Conservation (phyloP, 1,140 invertebrate species). For the Drosophila sturtevanti region DNA sequence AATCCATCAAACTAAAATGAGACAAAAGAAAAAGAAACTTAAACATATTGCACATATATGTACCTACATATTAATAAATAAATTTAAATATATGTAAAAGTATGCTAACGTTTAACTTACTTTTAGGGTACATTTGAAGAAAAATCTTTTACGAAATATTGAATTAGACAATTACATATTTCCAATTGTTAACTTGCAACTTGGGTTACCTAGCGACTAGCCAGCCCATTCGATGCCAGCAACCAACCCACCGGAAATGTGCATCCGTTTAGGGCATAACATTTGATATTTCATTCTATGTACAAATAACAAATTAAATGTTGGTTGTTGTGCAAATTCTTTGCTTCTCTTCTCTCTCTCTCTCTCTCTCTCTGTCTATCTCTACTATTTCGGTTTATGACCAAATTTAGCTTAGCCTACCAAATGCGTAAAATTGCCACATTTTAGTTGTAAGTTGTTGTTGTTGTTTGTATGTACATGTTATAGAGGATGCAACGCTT, state of each 20-base stretch:
- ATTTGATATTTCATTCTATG: conserved; percentile 40
- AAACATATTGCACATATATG: too few relatives aligned
- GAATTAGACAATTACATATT: conserved; percentile 47
- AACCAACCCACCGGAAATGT: conserved; percentile 55
- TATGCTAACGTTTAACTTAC: background rate
- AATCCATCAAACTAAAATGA: background rate
- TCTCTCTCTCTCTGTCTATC: background rate
- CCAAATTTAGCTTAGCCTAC: conserved; percentile 56
- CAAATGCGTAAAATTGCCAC: conserved; percentile 41
- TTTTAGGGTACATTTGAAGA: background rate
- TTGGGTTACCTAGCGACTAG: background rate
- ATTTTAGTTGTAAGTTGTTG: conserved; percentile 36
- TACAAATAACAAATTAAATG: conserved; percentile 36
- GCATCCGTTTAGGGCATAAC: conserved; percentile 51
- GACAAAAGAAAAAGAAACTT: background rate
- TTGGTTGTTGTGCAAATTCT: conserved; percentile 6
- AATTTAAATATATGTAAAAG: background rate
- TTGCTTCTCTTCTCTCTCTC: too few relatives aligned
- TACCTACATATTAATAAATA: background rate
- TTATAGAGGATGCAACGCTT: conserved; percentile 66
- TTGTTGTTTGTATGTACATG: background rate
- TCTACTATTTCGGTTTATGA: conserved; percentile 41
- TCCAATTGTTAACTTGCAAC: conserved; percentile 40
- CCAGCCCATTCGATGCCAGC: background rate
- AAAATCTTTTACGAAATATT: too few relatives aligned